Evolutionary conservation across 2,113 vertebrate species (phyloP).

Genomic region (Cathartes aura): DNA sequence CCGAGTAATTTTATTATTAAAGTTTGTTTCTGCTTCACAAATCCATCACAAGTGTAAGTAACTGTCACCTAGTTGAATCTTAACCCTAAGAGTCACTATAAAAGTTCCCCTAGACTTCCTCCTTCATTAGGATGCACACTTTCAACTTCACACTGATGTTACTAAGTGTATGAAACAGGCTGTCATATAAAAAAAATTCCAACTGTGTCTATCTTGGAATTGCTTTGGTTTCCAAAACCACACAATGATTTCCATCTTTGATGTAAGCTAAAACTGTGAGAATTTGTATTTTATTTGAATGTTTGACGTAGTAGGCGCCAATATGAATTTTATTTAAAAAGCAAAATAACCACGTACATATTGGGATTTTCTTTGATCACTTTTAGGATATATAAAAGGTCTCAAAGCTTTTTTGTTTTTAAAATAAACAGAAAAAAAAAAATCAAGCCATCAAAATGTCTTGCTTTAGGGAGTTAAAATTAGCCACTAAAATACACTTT

Average conservation of each 20-base stretch:
- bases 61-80: background rate
- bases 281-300: conserved; percentile 29
- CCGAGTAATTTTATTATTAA: background rate
- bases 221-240: conserved; percentile 40
- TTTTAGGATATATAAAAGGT: background rate
- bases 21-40: background rate
- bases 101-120: background rate
- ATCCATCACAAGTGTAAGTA: background rate
- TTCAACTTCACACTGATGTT: background rate
- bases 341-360: conserved; percentile 29
- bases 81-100: background rate
- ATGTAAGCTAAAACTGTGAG: conserved; percentile 43
- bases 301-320: conserved; percentile 24
- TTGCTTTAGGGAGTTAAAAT: background rate
- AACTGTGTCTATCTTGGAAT: conserved; percentile 36
- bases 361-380: background rate
- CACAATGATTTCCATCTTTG: conserved; percentile 47
- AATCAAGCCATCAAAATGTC: background rate
- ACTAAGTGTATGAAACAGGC: conserved; percentile 5
- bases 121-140: background rate
- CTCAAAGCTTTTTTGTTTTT: background rate
- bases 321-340: conserved; percentile 40
- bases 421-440: background rate
- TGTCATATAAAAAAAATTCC: conserved; percentile 44
- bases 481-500: background rate